Conservation (phyloP, 2,113 vertebrate genomes). For the Nesoenas mayeri region DNA sequence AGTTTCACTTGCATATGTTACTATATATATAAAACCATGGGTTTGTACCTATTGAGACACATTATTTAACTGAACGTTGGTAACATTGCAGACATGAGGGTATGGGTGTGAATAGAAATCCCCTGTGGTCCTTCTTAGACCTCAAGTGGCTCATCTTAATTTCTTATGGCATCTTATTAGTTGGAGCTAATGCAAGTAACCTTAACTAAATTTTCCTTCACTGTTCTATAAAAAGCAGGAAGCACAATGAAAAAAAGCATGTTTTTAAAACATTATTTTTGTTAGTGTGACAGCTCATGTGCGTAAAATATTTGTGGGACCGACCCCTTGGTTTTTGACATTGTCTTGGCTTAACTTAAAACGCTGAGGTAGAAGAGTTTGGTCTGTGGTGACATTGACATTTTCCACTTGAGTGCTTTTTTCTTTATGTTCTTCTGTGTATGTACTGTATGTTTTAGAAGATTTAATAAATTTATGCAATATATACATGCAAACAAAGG, state of each 20-base stretch:
- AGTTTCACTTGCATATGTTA: background rate
- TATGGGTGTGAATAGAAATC: conserved; percentile 52
- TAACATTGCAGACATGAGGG: background rate
- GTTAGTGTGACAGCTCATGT: background rate
- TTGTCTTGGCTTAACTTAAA: background rate
- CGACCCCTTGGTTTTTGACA: background rate
- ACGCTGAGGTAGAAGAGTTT: background rate
- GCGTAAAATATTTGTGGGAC: background rate
- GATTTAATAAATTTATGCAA: background rate
- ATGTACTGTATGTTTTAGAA: background rate
- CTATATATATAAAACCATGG: background rate
- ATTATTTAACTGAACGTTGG: background rate
- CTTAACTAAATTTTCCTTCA: conserved; percentile 26
- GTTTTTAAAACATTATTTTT: background rate
- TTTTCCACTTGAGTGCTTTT: background rate
- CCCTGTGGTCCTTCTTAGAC: conserved; percentile 45
- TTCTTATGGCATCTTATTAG: conserved; percentile 64
- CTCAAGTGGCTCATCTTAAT: conserved; percentile 61
- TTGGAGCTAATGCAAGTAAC: conserved; percentile 56
- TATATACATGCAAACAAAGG: background rate
- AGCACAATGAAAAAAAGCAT: background rate
- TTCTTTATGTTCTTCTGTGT: background rate
- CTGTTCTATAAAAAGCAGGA: conserved; percentile 19
- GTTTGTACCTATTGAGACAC: background rate
- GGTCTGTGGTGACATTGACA: background rate